phyloP scores from a whole-genome alignment of 1,140 invertebrate species.

The Adoxophyes honmai region DNA sequence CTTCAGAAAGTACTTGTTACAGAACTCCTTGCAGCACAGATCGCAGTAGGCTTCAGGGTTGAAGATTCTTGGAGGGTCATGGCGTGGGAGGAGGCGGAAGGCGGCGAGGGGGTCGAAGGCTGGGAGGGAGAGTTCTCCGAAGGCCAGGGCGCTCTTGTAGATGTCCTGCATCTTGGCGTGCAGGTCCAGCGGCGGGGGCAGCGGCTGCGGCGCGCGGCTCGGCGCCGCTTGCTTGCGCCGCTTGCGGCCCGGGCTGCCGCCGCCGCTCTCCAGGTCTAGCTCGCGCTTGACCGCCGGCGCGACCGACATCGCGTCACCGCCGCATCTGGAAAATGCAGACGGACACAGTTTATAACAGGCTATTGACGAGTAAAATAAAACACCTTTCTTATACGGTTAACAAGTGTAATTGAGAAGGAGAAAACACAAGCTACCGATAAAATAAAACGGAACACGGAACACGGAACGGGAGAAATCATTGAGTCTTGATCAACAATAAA shows the following conservation, averaged over 20 bases:
- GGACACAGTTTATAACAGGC: neutral
- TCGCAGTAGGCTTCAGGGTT: slow-evolving; percentile 98
- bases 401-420: too few species aligned
- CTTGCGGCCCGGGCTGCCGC: slow-evolving; percentile 61
- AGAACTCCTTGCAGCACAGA: slow-evolving; percentile 99
- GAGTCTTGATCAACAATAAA: too few species aligned
- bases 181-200: slow-evolving; percentile 54
- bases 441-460: too few species aligned
- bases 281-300: slow-evolving; percentile 74
- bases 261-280: slow-evolving; percentile 53
- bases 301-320: slow-evolving; percentile 75
- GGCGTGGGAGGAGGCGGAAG: slow-evolving; percentile 77
- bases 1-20: slow-evolving; percentile 99
- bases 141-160: slow-evolving; percentile 73
- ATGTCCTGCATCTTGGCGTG: slow-evolving; percentile 75
- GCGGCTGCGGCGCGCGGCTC: slow-evolving; percentile 44
- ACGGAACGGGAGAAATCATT: too few species aligned
- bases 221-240: slow-evolving; percentile 71
- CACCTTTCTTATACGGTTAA: too few species aligned
- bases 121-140: slow-evolving; percentile 68
- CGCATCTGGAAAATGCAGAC: slow-evolving; percentile 58
- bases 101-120: slow-evolving; percentile 71
- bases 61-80: slow-evolving; percentile 89
- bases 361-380: too few species aligned
- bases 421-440: too few species aligned